Conservation (phyloP, 2,113 vertebrate species). For the Guaruba guarouba region DNA sequence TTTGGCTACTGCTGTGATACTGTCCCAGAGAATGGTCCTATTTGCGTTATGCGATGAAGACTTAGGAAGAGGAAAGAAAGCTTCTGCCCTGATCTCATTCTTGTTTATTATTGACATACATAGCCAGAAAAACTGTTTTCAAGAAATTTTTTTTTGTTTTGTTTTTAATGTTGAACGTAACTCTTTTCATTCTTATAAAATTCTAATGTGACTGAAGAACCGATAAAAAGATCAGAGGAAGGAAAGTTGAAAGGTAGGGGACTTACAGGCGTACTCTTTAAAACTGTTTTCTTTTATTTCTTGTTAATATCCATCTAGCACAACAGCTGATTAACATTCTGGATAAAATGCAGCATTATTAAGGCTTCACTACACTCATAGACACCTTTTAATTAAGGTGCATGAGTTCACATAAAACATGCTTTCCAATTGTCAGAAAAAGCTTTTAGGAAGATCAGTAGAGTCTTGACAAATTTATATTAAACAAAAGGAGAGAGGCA, state of each 20-base stretch:
- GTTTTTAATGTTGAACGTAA: background rate
- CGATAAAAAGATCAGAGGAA: slow-evolving; percentile 18
- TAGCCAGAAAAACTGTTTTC: background rate
- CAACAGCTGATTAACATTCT: slow-evolving; percentile 33
- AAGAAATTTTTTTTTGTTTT: background rate
- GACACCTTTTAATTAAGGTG: slow-evolving; percentile 42
- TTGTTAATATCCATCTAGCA: background rate
- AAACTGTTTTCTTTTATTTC: slow-evolving; percentile 27
- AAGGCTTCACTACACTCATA: slow-evolving; percentile 1
- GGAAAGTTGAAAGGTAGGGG: slow-evolving; percentile 3
- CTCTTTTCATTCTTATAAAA: background rate
- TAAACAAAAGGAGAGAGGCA: background rate
- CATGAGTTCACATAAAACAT: background rate
- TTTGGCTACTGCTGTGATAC: background rate
- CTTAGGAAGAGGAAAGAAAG: background rate
- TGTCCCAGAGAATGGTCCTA: background rate
- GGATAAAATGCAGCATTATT: background rate
- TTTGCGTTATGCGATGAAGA: background rate
- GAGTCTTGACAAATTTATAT: background rate
- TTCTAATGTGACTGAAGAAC: background rate
- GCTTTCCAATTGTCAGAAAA: background rate
- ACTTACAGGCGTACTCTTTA: background rate
- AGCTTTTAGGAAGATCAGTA: background rate
- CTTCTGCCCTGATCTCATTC: background rate
- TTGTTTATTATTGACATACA: slow-evolving; percentile 11